Evolutionary conservation across 2,797 vertebrate genomes (phyloP).

Genomic region (Oreortyx pictus): DNA sequence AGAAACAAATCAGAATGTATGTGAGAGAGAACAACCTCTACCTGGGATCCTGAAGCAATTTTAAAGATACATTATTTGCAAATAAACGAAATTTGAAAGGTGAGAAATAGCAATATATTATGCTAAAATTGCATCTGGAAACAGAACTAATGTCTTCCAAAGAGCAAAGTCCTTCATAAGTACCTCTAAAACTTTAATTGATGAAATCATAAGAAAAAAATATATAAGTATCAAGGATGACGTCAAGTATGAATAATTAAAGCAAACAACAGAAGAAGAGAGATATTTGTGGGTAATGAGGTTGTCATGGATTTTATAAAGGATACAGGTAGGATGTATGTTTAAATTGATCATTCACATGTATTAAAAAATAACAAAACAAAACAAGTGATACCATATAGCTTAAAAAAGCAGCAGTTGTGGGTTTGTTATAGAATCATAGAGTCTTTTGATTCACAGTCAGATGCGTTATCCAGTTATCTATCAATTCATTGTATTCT

Average conservation of each 20-base stretch:
- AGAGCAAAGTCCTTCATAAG: neutral
- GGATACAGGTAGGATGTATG: neutral
- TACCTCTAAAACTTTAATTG: neutral
- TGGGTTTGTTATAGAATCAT: neutral
- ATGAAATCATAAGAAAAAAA: neutral
- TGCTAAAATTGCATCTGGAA: neutral
- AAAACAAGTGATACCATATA: neutral
- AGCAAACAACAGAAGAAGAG: neutral
- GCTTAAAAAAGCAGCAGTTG: neutral
- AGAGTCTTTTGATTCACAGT: too few species aligned
- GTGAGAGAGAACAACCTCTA: neutral
- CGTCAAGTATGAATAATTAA: neutral
- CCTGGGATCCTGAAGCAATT: neutral
- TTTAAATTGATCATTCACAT: neutral
- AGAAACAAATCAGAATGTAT: neutral
- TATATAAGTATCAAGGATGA: neutral
- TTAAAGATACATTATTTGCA: neutral
- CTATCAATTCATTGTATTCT: slow-evolving; percentile 35
- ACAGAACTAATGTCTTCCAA: neutral
- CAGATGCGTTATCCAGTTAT: neutral
- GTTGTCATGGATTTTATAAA: neutral
- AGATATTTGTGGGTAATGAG: neutral
- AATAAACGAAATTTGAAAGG: neutral
- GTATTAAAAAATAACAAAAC: neutral
- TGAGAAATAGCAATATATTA: neutral